These are phyloP conservation scores for Ganaspis brasiliensis DNA, from an alignment of 2,888 invertebrate species.

Conservation along the genomic window DNA sequence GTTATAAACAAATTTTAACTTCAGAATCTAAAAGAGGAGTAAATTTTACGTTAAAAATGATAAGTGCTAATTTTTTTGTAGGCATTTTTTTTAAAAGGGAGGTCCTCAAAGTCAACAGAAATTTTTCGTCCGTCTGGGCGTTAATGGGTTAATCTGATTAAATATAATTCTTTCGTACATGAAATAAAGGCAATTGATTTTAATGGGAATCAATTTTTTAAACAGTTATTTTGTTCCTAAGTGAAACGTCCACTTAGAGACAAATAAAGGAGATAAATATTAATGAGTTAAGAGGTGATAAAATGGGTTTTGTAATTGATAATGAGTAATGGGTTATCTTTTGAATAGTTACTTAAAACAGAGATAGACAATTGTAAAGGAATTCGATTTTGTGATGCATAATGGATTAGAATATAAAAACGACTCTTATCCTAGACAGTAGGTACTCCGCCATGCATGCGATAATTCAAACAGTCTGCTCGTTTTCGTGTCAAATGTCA, in stretches of 20 bases:
- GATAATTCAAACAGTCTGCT: conserved; percentile 76
- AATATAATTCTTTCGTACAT: background rate
- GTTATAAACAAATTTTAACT: too few relatives aligned
- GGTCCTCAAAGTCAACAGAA: too few relatives aligned
- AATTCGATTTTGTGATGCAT: conserved; percentile 32
- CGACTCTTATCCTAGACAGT: conserved; percentile 67
- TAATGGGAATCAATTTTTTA: background rate
- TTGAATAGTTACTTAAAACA: conserved; percentile 14
- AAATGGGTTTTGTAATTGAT: background rate
- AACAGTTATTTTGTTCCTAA: background rate
- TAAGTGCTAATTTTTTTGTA: too few relatives aligned
- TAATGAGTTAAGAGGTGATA: background rate
- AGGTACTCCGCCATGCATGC: conserved; percentile 77
- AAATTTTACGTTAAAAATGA: too few relatives aligned
- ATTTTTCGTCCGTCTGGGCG: too few relatives aligned
- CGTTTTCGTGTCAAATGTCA: conserved; percentile 77
- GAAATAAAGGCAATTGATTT: background rate
- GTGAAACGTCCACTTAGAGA: background rate
- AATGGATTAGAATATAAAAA: conserved; percentile 47
- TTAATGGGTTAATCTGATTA: too few relatives aligned
- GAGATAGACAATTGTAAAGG: background rate
- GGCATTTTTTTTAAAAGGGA: too few relatives aligned
- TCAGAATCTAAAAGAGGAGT: too few relatives aligned
- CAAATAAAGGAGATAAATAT: background rate
- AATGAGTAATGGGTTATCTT: conserved; percentile 8